Evolutionary conservation across 2,113 vertebrate species (phyloP).

Genomic region (Centrocercus urophasianus): DNA sequence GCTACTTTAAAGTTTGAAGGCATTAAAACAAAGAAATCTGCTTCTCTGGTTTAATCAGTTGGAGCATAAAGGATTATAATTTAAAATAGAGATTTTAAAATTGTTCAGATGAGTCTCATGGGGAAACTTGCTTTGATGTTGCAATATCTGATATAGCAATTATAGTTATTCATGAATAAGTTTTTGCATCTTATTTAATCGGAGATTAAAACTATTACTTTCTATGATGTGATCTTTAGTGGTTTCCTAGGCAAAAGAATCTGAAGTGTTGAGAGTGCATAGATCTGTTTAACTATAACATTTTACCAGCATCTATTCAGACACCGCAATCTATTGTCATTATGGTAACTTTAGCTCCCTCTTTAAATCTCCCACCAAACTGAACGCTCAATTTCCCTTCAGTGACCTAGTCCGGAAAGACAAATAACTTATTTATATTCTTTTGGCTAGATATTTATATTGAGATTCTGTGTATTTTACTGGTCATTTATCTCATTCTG

Average conservation of each 20-base stretch:
- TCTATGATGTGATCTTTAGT: not conserved
- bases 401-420: not conserved
- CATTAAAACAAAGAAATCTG: not conserved
- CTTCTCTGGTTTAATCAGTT: not conserved
- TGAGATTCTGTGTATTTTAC: not conserved
- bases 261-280: not conserved
- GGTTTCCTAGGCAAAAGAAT: not conserved
- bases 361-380: not conserved
- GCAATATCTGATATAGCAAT: not conserved
- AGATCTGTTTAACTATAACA: not conserved
- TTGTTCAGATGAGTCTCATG: not conserved
- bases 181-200: not conserved
- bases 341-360: not conserved
- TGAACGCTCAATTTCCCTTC: not conserved
- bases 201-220: not conserved
- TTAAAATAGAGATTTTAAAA: not conserved
- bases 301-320: not conserved
- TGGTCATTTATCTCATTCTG: not conserved
- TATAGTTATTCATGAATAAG: not conserved
- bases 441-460: not conserved
- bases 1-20: not conserved
- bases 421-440: not conserved
- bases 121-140: not conserved
- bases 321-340: not conserved
- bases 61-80: not conserved